Evolutionary conservation across 1,140 invertebrate genomes (phyloP).

Genomic region (Chironomus tepperi): DNA sequence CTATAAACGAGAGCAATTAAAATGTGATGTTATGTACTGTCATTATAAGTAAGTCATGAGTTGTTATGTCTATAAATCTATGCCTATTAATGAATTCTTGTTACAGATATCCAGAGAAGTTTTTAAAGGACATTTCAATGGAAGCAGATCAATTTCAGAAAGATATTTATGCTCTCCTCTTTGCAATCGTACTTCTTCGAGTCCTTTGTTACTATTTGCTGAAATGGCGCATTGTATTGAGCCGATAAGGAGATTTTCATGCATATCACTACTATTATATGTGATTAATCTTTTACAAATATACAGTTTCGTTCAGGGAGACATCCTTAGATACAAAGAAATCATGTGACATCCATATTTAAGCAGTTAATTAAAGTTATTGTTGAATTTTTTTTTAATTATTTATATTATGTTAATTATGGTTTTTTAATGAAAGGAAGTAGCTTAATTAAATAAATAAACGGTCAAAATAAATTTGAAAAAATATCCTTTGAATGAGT

Average conservation of each 20-base stretch:
- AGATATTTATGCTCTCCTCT: constrained; percentile 63
- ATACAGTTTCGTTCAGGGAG: no score
- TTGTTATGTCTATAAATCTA: neutral
- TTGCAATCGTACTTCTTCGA: constrained; percentile 62
- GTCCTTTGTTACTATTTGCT: constrained; percentile 69
- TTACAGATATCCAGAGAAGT: constrained; percentile 56
- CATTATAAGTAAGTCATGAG: constrained; percentile 51
- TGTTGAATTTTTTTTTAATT: no score
- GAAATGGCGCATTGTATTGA: constrained; percentile 62
- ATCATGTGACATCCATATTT: no score
- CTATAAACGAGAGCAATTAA: constrained; percentile 55
- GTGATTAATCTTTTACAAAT: no score
- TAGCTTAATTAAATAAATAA: no score
- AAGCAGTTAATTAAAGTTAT: no score
- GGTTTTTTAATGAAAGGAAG: no score
- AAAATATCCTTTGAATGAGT: no score
- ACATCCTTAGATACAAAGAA: no score
- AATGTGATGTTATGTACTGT: constrained; percentile 58
- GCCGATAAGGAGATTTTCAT: constrained; percentile 44
- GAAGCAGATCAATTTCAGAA: constrained; percentile 71
- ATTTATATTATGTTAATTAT: no score
- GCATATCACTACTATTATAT: no score
- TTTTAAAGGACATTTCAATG: constrained; percentile 72
- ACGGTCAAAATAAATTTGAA: no score
- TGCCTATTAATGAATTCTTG: constrained; percentile 24